Evolutionary conservation across 1,140 invertebrate genomes (phyloP).

Genomic region (Drosophila pachea): DNA sequence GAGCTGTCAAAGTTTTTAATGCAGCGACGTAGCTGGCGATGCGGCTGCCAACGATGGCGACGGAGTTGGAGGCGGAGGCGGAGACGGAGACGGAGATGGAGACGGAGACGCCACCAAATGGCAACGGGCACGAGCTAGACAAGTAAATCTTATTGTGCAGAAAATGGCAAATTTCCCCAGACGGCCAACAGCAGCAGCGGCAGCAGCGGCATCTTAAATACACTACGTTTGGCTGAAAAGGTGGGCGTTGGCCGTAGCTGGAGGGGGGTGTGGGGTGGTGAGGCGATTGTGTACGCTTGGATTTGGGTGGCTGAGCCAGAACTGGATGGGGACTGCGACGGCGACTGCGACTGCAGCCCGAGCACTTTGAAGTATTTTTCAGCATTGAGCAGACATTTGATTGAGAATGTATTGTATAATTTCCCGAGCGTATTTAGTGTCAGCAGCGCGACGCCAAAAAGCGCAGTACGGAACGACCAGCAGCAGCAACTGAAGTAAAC

Average conservation of each 20-base stretch:
- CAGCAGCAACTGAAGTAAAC: conserved; percentile 30
- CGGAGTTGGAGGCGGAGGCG: background rate
- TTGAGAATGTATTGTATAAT: conserved; percentile 76
- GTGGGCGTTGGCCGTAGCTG: background rate
- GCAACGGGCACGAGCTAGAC: conserved; percentile 74
- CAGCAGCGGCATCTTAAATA: conserved; percentile 30
- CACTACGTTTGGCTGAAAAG: conserved; percentile 7
- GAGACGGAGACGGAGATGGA: conserved; percentile 3
- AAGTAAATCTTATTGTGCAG: conserved; percentile 77
- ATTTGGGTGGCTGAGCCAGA: no score
- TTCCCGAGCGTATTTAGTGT: conserved; percentile 76
- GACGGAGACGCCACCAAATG: conserved; percentile 57
- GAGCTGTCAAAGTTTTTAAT: conserved; percentile 77
- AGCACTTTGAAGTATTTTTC: conserved; percentile 69
- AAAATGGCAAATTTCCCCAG: conserved; percentile 77
- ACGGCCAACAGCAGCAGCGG: conserved; percentile 66
- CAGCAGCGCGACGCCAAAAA: conserved; percentile 54
- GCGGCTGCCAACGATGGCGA: conserved; percentile 33
- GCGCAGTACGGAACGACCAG: conserved; percentile 25
- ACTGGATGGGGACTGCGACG: no score
- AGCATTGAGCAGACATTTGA: conserved; percentile 72
- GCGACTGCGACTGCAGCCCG: conserved; percentile 35
- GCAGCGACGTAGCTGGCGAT: conserved; percentile 51
- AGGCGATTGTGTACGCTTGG: no score
- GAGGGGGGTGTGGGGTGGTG: background rate